A percentile compares a stretch with the other conserved stretches of the same genome.
Evolutionary conservation across 1,140 invertebrate genomes (phyloP).

Genomic region (Aphaenogaster floridana): DNA sequence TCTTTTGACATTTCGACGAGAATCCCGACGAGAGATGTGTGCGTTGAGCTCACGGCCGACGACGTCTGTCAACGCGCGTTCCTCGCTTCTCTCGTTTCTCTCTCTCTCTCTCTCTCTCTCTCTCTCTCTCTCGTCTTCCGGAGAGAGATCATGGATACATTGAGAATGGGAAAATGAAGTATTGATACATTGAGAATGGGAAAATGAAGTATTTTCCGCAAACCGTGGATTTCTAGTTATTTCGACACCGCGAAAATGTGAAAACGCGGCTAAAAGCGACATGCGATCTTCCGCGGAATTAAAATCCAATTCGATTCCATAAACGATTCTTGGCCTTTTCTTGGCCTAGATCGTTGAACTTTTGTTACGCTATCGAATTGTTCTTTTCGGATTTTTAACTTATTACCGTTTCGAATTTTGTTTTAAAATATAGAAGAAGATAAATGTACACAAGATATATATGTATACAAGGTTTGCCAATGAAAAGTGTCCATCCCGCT

Average conservation of each 20-base stretch:
- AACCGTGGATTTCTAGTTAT: constrained; percentile 10
- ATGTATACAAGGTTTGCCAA: too few species aligned
- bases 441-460: too few species aligned
- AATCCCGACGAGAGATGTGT: constrained; percentile 53
- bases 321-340: neutral
- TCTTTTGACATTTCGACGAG: constrained; percentile 63
- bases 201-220: constrained; percentile 49
- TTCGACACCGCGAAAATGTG: neutral
- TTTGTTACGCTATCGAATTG: neutral
- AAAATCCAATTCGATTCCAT: constrained; percentile 31
- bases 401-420: neutral
- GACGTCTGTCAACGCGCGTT: constrained; percentile 59
- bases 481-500: too few species aligned
- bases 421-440: neutral
- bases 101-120: neutral
- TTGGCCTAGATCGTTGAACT: neutral
- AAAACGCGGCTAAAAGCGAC: neutral
- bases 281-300: neutral
- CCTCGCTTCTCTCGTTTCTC: constrained; percentile 14
- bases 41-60: constrained; percentile 40
- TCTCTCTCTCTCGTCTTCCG: neutral
- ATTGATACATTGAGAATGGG: constrained; percentile 31
- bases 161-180: too few species aligned
- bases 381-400: neutral
- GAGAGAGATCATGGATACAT: constrained; percentile 35